A percentile compares a stretch with the other conserved stretches of the same genome.
Evolutionary conservation across 2,113 vertebrate genomes (phyloP).

Genomic region (Chaetura pelagica): DNA sequence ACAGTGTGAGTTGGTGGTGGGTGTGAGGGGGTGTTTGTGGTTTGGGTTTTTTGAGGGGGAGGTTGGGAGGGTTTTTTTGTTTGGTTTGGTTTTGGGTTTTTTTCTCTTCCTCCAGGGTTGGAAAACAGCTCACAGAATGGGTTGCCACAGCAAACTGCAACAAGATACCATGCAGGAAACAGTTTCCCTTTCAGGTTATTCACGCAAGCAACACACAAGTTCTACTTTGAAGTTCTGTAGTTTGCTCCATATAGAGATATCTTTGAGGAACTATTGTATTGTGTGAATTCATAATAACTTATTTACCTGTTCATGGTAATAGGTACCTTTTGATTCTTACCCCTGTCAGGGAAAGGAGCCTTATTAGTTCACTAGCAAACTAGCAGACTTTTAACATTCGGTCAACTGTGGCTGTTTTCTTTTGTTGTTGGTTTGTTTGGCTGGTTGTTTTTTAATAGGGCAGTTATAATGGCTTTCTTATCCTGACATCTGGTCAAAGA

Average conservation of each 20-base stretch:
- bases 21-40: no score
- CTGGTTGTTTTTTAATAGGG: not conserved
- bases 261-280: not conserved
- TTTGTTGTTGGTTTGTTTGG: not conserved
- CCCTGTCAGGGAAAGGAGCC: not conserved
- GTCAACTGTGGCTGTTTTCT: not conserved
- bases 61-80: not conserved
- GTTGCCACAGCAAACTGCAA: not conserved
- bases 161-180: not conserved
- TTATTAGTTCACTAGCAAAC: not conserved
- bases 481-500: not conserved
- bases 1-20: not conserved
- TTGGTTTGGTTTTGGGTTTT: no score
- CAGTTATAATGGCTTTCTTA: not conserved
- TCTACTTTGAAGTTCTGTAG: not conserved
- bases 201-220: not conserved
- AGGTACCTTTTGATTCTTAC: not conserved
- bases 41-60: no score
- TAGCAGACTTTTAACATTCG: not conserved
- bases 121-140: not conserved
- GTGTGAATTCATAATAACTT: not conserved
- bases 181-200: not conserved
- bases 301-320: not conserved
- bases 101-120: not conserved
- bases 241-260: not conserved